phyloP scores from a whole-genome alignment of 2,888 invertebrate genomes.

The Bruchidius siliquastri region DNA sequence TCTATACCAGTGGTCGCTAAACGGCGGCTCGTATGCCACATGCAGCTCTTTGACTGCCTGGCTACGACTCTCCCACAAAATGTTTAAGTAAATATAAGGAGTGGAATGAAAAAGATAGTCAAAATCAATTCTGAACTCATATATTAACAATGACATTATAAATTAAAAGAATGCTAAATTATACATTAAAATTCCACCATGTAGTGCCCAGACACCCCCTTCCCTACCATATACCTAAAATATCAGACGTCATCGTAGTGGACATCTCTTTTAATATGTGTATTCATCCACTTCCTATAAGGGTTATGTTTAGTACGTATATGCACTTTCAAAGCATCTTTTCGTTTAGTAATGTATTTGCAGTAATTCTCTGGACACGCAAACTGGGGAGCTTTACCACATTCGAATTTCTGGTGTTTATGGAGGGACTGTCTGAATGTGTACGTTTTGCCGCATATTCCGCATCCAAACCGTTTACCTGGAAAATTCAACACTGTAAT shows the following conservation, averaged over 20 bases:
- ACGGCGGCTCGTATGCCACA: no score
- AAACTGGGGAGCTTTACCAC: slow-evolving; percentile 47
- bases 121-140: no score
- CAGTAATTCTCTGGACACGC: slow-evolving; percentile 11
- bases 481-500: no score
- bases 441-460: slow-evolving; percentile 13
- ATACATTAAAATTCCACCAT: no score
- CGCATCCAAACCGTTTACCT: neutral
- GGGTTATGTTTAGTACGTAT: slow-evolving; percentile 10
- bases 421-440: slow-evolving; percentile 43
- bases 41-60: no score
- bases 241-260: neutral
- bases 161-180: no score
- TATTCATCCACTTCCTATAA: neutral
- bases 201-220: no score
- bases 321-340: slow-evolving; percentile 21
- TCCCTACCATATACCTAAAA: neutral
- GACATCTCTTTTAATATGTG: neutral
- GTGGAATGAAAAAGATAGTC: no score
- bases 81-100: no score
- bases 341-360: slow-evolving; percentile 20
- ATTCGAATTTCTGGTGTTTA: slow-evolving; percentile 48
- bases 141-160: no score
- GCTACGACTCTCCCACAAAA: no score
- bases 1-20: no score